Evolutionary conservation across 2,888 invertebrate genomes (phyloP), one percentile per base, ranked within the genome.

Genomic region (Creontiades dilutus): DNA sequence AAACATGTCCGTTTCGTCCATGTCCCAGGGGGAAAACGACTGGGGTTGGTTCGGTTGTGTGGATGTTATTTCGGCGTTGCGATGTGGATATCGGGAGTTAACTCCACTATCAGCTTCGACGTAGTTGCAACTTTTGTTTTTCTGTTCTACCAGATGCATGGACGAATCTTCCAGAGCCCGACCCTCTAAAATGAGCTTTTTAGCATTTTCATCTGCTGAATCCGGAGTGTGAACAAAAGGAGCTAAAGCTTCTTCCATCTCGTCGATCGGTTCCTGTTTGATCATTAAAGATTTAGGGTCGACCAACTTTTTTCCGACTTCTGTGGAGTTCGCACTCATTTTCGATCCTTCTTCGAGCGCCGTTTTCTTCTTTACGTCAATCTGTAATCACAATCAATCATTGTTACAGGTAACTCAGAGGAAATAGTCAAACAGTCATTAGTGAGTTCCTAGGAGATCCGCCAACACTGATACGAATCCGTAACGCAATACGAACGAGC

Each of bases 1-100:
- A 81, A 91, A 91, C 90, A 91, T 85, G 55, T 91, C 91, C 0
- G 86, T 90, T 16, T 91, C 91, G 23, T 90, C 91, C 23, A 89
- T 23, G 23, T 48, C 52, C 37, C 85, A 78, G 13, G 55, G 78
- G 2, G n/a, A 80, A 27, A 68, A 68, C 0, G 11, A 23, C 19
- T 57, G 57, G n/a, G 16, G 0, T 57, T 57, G 57, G n/a, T 57
- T 57, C 16, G 16, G 57, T 57, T 57, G 57, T n/a, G 16, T 12
- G 19, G 23, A 68, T 5, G 68, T 27, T 19, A 27, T 68, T 68
- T 19, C 68, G 12, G 68, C 23, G 23, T 68, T 27, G 11, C 27
- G 68, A 78, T 16, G 12, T n/a, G 78, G 78, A 16, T 80, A 23
- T 23, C 9, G 23, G 3, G 13, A 23, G 23, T 19, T 68, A 3